Percentiles rank a stretch among this genome's conserved stretches.
phyloP scores from a whole-genome alignment of 2,888 invertebrate species.

The Aromia moschata region DNA sequence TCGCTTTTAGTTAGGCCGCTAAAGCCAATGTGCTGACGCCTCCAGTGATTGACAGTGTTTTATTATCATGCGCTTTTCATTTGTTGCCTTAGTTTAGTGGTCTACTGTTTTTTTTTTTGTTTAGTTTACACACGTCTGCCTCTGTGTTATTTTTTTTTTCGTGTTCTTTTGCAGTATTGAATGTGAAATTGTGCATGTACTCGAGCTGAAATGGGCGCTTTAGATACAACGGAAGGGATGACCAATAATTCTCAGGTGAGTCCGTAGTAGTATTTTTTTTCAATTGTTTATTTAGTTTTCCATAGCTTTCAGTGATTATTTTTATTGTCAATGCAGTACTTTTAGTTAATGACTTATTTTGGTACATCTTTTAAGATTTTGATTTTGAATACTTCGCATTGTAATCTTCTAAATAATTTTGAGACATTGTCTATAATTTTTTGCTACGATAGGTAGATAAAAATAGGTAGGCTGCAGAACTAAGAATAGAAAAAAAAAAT shows the following conservation, averaged over 20 bases:
- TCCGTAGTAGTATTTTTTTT: conserved; percentile 1
- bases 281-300: background rate
- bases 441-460: too few relatives aligned
- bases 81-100: background rate
- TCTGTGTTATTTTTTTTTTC: conserved; percentile 25
- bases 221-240: conserved; percentile 28
- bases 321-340: too few relatives aligned
- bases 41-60: conserved; percentile 4
- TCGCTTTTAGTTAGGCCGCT: conserved; percentile 11
- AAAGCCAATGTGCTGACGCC: conserved; percentile 9
- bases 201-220: conserved; percentile 33
- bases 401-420: too few relatives aligned
- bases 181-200: conserved; percentile 38
- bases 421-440: too few relatives aligned
- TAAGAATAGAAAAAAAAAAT: too few relatives aligned
- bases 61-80: conserved; percentile 7
- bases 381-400: too few relatives aligned
- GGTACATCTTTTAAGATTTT: too few relatives aligned
- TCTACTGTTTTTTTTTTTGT: conserved; percentile 23
- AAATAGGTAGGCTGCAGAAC: too few relatives aligned
- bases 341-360: too few relatives aligned
- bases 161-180: conserved; percentile 37
- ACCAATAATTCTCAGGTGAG: conserved; percentile 38
- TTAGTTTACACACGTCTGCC: conserved; percentile 15
- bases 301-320: too few relatives aligned